Percentiles rank a stretch among this genome's conserved stretches.
phyloP scores from a whole-genome alignment of 1,140 invertebrate genomes.

The Batillaria attramentaria region DNA sequence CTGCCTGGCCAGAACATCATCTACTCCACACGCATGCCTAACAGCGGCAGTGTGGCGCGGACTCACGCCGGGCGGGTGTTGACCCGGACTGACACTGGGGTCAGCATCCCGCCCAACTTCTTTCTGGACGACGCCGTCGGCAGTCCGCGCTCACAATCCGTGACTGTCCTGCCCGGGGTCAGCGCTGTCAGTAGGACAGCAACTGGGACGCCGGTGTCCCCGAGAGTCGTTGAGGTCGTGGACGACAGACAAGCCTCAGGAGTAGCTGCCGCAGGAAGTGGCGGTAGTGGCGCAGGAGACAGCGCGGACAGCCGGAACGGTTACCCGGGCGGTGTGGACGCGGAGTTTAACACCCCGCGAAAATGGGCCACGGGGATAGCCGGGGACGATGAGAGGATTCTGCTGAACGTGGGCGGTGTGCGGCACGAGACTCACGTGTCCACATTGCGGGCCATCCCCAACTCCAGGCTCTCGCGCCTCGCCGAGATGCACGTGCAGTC shows the following conservation, averaged over 20 bases:
- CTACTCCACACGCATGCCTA: background rate
- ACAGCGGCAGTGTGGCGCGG: background rate
- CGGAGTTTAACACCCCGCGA: slow-evolving; percentile 28
- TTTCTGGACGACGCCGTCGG: background rate
- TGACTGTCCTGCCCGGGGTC: background rate
- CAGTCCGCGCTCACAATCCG: background rate
- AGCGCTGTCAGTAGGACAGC: background rate
- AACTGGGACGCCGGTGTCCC: background rate
- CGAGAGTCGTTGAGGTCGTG: too few relatives aligned
- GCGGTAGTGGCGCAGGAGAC: slow-evolving; percentile 7
- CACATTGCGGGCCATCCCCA: slow-evolving; percentile 67
- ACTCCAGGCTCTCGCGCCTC: slow-evolving; percentile 64
- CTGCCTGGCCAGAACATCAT: background rate
- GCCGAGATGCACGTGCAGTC: slow-evolving; percentile 59
- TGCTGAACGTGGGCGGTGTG: slow-evolving; percentile 97
- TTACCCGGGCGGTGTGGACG: slow-evolving; percentile 24
- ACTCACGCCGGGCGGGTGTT: background rate
- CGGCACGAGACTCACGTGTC: slow-evolving; percentile 94
- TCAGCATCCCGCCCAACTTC: background rate
- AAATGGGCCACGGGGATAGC: background rate
- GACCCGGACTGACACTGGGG: background rate
- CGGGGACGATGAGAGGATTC: slow-evolving; percentile 75
- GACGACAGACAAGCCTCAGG: background rate
- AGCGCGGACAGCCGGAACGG: too few relatives aligned
- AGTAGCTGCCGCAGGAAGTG: background rate